A percentile compares a stretch with the other conserved stretches of the same genome.
These are phyloP conservation scores for Sisor rabdophorus DNA, from an alignment of 2,113 vertebrate genomes.

Conservation along the genomic window DNA sequence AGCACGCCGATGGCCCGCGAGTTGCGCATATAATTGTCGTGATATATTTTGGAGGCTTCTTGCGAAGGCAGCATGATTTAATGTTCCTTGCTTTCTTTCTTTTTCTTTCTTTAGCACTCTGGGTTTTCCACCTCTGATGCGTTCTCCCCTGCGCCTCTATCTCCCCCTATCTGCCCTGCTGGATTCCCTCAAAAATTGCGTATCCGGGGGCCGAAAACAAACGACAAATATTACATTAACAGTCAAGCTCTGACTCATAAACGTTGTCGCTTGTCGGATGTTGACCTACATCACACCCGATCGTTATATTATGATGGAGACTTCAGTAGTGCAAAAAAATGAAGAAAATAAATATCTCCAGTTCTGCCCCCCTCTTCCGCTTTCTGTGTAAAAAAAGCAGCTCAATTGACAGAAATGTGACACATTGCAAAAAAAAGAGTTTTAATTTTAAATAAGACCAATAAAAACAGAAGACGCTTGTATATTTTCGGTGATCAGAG, in stretches of 20 bases:
- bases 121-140: slow-evolving; percentile 16
- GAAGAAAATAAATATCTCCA: not conserved
- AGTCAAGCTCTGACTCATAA: not conserved
- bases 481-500: slow-evolving; percentile 36
- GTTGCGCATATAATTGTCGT: slow-evolving; percentile 84
- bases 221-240: slow-evolving; percentile 17
- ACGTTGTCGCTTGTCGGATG: not conserved
- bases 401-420: slow-evolving; percentile 36
- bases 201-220: slow-evolving; percentile 32
- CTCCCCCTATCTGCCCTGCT: slow-evolving; percentile 39
- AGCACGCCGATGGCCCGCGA: slow-evolving; percentile 82
- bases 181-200: slow-evolving; percentile 41
- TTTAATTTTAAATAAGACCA: slow-evolving; percentile 19
- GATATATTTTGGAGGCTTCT: slow-evolving; percentile 87
- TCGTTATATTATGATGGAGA: slow-evolving; percentile 35
- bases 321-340: slow-evolving; percentile 22
- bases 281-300: slow-evolving; percentile 42
- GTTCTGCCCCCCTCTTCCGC: slow-evolving; percentile 38
- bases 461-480: slow-evolving; percentile 30
- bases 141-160: slow-evolving; percentile 35
- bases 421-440: slow-evolving; percentile 44
- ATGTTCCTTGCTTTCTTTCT: slow-evolving; percentile 39
- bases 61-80: slow-evolving; percentile 81
- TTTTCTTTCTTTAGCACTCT: not conserved
- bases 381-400: slow-evolving; percentile 47